These are phyloP conservation scores for Oryzaephilus surinamensis DNA, from an alignment of 1,140 invertebrate species.

Conservation along the genomic window DNA sequence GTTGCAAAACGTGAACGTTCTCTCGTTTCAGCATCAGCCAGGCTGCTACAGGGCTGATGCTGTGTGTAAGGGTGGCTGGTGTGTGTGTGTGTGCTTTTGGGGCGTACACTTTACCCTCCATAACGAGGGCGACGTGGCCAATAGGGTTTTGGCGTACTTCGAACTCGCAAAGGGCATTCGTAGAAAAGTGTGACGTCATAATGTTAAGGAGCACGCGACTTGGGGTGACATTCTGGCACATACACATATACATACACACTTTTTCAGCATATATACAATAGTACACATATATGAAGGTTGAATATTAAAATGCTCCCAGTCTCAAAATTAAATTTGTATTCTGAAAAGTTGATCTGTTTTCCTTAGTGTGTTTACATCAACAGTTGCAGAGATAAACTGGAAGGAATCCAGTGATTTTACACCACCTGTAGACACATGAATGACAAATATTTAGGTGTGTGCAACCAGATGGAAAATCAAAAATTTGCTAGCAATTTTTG, in stretches of 20 bases:
- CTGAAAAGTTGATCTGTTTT: conserved; percentile 23
- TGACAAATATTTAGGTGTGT: too few relatives aligned
- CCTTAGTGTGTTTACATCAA: conserved; percentile 24
- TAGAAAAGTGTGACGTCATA: conserved; percentile 25
- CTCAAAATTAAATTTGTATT: conserved; percentile 34
- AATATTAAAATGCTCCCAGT: conserved; percentile 30
- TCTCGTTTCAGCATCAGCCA: too few relatives aligned
- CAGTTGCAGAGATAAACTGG: conserved; percentile 19
- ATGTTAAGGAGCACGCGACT: conserved; percentile 23
- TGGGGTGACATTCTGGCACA: conserved; percentile 15
- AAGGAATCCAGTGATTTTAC: conserved; percentile 13
- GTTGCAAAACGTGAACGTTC: too few relatives aligned
- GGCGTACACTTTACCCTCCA: too few relatives aligned
- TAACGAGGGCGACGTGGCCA: conserved; percentile 19
- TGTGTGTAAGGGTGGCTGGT: too few relatives aligned
- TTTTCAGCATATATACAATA: too few relatives aligned
- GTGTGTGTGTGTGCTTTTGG: too few relatives aligned
- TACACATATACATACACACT: not conserved
- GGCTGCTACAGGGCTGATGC: too few relatives aligned
- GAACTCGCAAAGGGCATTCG: conserved; percentile 17
- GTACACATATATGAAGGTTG: conserved; percentile 14
- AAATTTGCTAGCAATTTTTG: not conserved
- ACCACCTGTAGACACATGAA: conserved; percentile 24
- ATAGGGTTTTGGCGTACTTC: conserved; percentile 16
- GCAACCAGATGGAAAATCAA: not conserved